These are phyloP conservation scores for Labrus mixtus DNA, from an alignment of 2,113 vertebrate genomes.

Conservation along the genomic window DNA sequence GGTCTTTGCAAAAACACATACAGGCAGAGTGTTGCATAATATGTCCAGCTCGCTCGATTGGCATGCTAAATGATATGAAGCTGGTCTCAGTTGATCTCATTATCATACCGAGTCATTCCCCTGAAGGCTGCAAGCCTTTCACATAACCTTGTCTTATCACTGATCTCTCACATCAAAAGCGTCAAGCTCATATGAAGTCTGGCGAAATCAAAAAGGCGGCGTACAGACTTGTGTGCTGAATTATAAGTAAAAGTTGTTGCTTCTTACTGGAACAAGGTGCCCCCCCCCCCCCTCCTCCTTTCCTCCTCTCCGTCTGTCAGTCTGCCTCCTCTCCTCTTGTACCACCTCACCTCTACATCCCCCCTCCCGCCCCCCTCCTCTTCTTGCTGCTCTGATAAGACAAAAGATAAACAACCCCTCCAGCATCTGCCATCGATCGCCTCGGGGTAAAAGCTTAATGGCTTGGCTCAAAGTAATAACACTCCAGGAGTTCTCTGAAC, in stretches of 20 bases:
- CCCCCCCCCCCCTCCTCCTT: conserved; percentile 22
- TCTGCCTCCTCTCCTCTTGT: conserved; percentile 18
- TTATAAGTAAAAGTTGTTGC: conserved; percentile 44
- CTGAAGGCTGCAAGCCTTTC: conserved; percentile 49
- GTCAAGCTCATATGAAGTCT: conserved; percentile 38
- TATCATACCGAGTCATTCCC: conserved; percentile 52
- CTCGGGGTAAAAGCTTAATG: conserved; percentile 78
- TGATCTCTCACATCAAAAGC: conserved; percentile 55
- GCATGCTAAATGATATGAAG: conserved; percentile 39
- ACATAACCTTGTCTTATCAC: conserved; percentile 62
- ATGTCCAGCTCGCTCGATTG: conserved; percentile 1
- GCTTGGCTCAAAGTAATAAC: conserved; percentile 78
- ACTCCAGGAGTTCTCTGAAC: conserved; percentile 67
- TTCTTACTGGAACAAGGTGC: conserved; percentile 53
- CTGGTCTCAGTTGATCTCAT: conserved; percentile 45
- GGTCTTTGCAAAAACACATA: background rate
- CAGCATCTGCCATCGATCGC: conserved; percentile 76
- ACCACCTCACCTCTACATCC: conserved; percentile 15
- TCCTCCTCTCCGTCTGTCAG: conserved; percentile 17
- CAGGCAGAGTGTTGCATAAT: conserved; percentile 3
- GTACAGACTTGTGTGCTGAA: conserved; percentile 30
- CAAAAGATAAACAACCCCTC: conserved; percentile 79
- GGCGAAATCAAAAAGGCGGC: conserved; percentile 34
- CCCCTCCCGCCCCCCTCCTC: conserved; percentile 31
- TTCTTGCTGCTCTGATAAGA: conserved; percentile 74